Evolutionary conservation across 2,888 invertebrate genomes (phyloP), one percentile per base, ranked within the genome.

Genomic region (Leptura quadrifasciata): DNA sequence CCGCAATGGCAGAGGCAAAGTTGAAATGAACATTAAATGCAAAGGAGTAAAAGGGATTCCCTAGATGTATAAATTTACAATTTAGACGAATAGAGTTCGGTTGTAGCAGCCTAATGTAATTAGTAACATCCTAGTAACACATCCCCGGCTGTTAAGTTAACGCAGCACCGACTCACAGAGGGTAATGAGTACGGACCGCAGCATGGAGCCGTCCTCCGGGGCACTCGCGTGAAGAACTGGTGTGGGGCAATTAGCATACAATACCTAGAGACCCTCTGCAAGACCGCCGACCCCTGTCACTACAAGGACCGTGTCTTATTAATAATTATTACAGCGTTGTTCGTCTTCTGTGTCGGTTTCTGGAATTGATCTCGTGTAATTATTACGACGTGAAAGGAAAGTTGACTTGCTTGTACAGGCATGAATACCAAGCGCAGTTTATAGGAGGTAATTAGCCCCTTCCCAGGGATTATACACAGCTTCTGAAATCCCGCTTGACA

Each of bases 31-130:
- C 82, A 83, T 82, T 80, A 81, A 81, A 79, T 76, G 79, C 76
- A 76, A 75, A 77, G 77, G 76, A 75, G 70, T 79, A 75, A 77
- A 76, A 76, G 80, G 81, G 79, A 81, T 77, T 81, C 83, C 80
- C 77, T 63, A 68, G 73, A 78, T 81, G 83, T 82, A 84, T 83
- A 84, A 85, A 85, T 85, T 84, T 84, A 80, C 84, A 83, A 85
- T 84, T 84, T 81, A 79, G 80, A 79, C 80, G 81, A 84, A 84
- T 81, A 83, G 82, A 82, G 82, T 85, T 86, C 79, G 83, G 83
- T 81, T 82, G 83, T 82, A 83, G 84, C 79, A 77, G 82, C 84
- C 81, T 85, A 86, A 87, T 84, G 86, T 84, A 87, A 87, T 87
- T 87, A 87, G 84, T 81, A 81, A 82, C 84, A 86, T 85, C 83